Evolutionary conservation across 2,888 invertebrate genomes (phyloP), one percentile per base, ranked within the genome.

Genomic region (Sarcophaga rosellei): DNA sequence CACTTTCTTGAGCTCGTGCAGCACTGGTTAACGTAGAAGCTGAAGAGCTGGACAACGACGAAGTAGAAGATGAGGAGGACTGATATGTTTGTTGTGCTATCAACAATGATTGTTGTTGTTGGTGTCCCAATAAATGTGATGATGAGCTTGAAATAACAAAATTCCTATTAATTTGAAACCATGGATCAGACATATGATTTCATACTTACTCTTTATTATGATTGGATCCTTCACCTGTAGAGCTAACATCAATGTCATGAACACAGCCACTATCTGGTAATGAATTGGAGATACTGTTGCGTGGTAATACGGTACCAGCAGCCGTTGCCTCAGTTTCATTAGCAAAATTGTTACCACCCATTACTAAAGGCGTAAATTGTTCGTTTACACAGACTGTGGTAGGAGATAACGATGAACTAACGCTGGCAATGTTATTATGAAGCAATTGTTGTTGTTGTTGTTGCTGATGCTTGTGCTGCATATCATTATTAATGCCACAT

Each of bases 81-180:
- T 70, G 83, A 57, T 76, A 78, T 75, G 65, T 62, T 35, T 81
- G 61, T 59, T 78, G 82, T 63, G 65, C 82, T 78, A 79, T 72
- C 74, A 75, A 81, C 8, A 35, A 35, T 1, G 35, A 35, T 21
- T 74, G 81, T 72, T 87, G 78, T 72, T 84, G 77, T 87, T 88
- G 78, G 70, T 86, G 65, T 76, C 84, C 35, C 86, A 87, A 81
- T 87, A 89, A 81, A 86, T 84, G 86, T 74, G 86, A 59, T 74
- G 86, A 59, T 23, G 78, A 84, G 84, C 86, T 86, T 61, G 6
- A 17, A 12, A 74, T 5, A 53, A 68, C n/a, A 69, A 53, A 17
- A 53, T 53, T 15, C 1, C 3, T 17, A 17, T 53, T 53, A 53
- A 53, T 53, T 53, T 53, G 17, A 1, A 15, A 53, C 4, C 15